Base-by-base conservation (phyloP, 2,888 invertebrate genomes). In the Philereme transversata region DNA sequence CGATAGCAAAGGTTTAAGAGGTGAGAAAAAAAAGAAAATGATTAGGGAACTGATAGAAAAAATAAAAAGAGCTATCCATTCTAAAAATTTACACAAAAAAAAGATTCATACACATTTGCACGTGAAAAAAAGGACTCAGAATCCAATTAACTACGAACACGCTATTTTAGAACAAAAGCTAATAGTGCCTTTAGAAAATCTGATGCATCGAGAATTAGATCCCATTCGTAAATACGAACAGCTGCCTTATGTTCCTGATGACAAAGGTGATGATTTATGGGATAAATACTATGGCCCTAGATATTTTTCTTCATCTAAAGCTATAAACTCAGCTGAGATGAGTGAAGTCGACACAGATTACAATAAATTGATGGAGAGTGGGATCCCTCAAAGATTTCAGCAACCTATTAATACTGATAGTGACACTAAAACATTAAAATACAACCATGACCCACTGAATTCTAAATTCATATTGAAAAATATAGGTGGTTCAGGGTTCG, bases 401-500 rank as follows among this genome's bases (percentile, higher is more conserved):
- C 76, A 79, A 56, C 90, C 91, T 5, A 68, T 91, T 22, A 84
- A 84, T 48, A 72, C 70, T 3, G 77, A 79, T 11, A 57, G 62
- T 1, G 73, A 73, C 46, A 75, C 74, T 36, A 73, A 76, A 57
- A 66, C 57, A 4, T 51, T 65, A 33, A 69, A 71, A 40, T 51
- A 72, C 0, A 75, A 78, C 38, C 63, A 73, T 0, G 73, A 68
- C 51, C 73, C 75, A 5, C 49, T 79, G n/a, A 82, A 80, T 0
- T 83, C 83, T 6, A 86, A 86, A 22, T 83, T 86, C 50, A 71
- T 83, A 10, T 68, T 90, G 3, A 88, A 87, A 76, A 82, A 88
- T 48, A 79, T 91, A 10, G 87, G 83, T 62, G 88, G 87, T 0
- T 79, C 87, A 40, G 91, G 91, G 0, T 84, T 90, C 54, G 81